These are phyloP conservation scores for Danaus chrysippus DNA, from an alignment of 2,888 invertebrate species.

Conservation along the genomic window DNA sequence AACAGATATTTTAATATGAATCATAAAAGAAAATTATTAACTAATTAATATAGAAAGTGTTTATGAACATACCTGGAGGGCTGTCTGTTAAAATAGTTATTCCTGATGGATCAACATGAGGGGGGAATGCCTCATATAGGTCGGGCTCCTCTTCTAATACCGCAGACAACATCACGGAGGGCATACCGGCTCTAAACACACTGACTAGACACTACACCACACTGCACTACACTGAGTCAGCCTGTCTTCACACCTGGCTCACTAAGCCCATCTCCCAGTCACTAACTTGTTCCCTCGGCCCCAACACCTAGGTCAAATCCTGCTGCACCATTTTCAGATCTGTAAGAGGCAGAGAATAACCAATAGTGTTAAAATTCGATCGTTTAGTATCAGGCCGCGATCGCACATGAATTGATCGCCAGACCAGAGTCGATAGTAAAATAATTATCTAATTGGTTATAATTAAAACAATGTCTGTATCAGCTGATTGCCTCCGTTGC, in stretches of 20 bases:
- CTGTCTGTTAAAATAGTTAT: constrained; percentile 85
- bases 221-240: constrained; percentile 60
- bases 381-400: constrained; percentile 53
- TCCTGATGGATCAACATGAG: constrained; percentile 89
- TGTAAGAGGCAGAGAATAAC: constrained; percentile 58
- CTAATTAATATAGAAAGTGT: too few species aligned
- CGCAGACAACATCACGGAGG: constrained; percentile 85
- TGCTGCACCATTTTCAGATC: constrained; percentile 79
- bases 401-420: constrained; percentile 49
- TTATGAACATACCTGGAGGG: constrained; percentile 68
- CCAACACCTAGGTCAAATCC: constrained; percentile 73
- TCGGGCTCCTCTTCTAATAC: constrained; percentile 87
- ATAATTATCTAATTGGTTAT: constrained; percentile 68
- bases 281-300: constrained; percentile 46
- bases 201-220: constrained; percentile 67
- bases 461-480: constrained; percentile 67
- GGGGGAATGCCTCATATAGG: constrained; percentile 88
- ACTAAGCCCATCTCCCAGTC: constrained; percentile 55
- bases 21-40: too few species aligned
- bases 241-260: constrained; percentile 65
- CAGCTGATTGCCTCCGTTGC: constrained; percentile 74
- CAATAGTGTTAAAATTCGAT: constrained; percentile 39
- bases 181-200: constrained; percentile 70
- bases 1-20: too few species aligned
- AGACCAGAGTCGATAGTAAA: constrained; percentile 50